Evolutionary conservation across 2,113 vertebrate genomes (phyloP), one percentile per base, ranked within the genome.

Genomic region (Odobenus rosmarus): DNA sequence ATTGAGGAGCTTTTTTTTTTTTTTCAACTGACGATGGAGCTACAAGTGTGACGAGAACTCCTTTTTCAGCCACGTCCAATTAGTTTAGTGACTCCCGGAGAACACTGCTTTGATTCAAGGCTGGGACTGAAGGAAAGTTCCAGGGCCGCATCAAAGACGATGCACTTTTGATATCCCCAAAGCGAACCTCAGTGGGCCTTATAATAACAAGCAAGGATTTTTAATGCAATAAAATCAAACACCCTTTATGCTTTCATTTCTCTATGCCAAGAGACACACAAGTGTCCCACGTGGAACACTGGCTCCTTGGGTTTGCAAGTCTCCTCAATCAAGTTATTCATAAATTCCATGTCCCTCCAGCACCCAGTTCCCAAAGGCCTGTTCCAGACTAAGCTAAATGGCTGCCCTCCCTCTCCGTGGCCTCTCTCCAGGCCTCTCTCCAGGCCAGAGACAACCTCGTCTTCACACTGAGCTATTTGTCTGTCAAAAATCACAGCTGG

Each of bases 31-130:
- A 86, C 81, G n/a, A 7, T 31, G 80, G 92, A 87, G 79, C 87
- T 67, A 24, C 64, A 13, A 83, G 88, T 53, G 61, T 92, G 92
- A 94, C 33, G 8, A 53, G 51, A 49, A 84, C 71, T 42, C 69
- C 76, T 87, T 97, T 97, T 64, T 95, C 39, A 98, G 97, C 92
- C 94, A 96, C 24, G 15, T 91, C 67, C 81, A 95, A 96, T 98
- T 97, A 97, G 82, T 97, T 96, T 95, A 97, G 97, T 0, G 12
- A 95, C 57, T 96, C 96, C 89, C 19, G 0, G 79, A 90, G 85
- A 97, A 97, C 96, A 98, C 59, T 93, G 96, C 85, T 77, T 53
- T 57, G 62, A 94, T 97, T 97, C 95, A 95, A 95, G 71, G 92
- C 88, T 61, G 42, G 95, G 42, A 61, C 51, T 26, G 71, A 85